Percentiles rank a stretch among this genome's conserved stretches.
Evolutionary conservation across 2,888 invertebrate species (phyloP).

Genomic region (Salpingus planirostris): DNA sequence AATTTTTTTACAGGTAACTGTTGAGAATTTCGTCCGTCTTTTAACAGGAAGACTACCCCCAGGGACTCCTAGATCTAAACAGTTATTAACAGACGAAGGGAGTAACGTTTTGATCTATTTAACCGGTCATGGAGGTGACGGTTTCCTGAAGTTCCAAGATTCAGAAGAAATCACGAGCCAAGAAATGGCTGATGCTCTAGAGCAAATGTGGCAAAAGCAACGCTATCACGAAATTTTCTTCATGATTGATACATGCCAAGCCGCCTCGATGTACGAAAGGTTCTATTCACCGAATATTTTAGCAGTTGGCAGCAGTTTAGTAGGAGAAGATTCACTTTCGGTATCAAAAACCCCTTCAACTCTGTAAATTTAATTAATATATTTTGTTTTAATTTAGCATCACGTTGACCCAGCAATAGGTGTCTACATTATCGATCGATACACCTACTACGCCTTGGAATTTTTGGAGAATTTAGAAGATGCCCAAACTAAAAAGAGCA

Average conservation of each 20-base stretch:
- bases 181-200: slow-evolving; percentile 95
- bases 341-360: slow-evolving; percentile 43
- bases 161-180: slow-evolving; percentile 98
- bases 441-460: slow-evolving; percentile 94
- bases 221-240: slow-evolving; percentile 94
- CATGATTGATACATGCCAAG: slow-evolving; percentile 99
- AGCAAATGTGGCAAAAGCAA: slow-evolving; percentile 99
- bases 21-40: slow-evolving; percentile 95
- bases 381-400: slow-evolving; percentile 57
- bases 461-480: slow-evolving; percentile 90
- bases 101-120: slow-evolving; percentile 95
- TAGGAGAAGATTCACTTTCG: slow-evolving; percentile 96
- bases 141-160: slow-evolving; percentile 98
- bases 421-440: slow-evolving; percentile 98
- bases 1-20: slow-evolving; percentile 67
- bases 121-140: slow-evolving; percentile 97
- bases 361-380: not conserved
- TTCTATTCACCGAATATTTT: slow-evolving; percentile 98
- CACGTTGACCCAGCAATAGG: slow-evolving; percentile 98
- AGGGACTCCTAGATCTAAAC: slow-evolving; percentile 90
- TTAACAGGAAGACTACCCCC: slow-evolving; percentile 88
- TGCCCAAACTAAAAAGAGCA: slow-evolving; percentile 76
- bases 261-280: slow-evolving; percentile 95
- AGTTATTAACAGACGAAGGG: slow-evolving; percentile 89
- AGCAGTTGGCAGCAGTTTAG: slow-evolving; percentile 93